Conservation (phyloP, 2,888 invertebrate species). For the Apodemia hepburni region DNA sequence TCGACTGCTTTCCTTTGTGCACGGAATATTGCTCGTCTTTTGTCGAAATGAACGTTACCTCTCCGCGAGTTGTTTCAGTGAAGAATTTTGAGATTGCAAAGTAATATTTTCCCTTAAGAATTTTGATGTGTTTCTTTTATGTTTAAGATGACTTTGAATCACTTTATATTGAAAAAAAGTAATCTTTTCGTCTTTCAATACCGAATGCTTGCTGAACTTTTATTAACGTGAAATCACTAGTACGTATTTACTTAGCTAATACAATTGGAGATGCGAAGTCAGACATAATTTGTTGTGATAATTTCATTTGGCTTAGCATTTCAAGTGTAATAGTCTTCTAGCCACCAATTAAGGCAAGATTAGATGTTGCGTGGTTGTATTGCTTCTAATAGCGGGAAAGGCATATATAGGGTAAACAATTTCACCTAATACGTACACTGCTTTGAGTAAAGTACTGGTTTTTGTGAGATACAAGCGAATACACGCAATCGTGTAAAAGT, state of each 20-base stretch:
- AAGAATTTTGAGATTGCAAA: conserved; percentile 78
- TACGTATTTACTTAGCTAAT: conserved; percentile 3
- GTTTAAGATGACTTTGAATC: conserved; percentile 72
- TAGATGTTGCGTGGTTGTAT: conserved; percentile 45
- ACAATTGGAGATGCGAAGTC: not conserved
- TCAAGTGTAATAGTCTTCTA: conserved; percentile 75
- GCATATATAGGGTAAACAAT: not conserved
- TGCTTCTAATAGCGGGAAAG: not conserved
- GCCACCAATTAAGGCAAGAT: conserved; percentile 72
- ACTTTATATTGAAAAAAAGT: conserved; percentile 67
- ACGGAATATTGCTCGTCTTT: conserved; percentile 78
- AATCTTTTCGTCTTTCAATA: conserved; percentile 55
- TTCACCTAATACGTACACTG: not conserved
- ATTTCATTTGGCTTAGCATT: conserved; percentile 65
- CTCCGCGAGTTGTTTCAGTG: conserved; percentile 75
- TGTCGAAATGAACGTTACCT: conserved; percentile 77
- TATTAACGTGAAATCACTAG: conserved; percentile 5
- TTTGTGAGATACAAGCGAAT: no score
- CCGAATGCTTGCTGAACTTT: conserved; percentile 29
- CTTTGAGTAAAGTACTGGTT: no score
- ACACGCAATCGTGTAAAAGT: no score
- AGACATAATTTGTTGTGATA: conserved; percentile 57
- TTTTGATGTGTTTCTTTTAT: conserved; percentile 77
- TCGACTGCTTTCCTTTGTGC: conserved; percentile 77
- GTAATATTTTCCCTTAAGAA: conserved; percentile 79